A percentile compares a stretch with the other conserved stretches of the same genome.
These are phyloP conservation scores for Thamnophis sirtalis DNA, from an alignment of 2,113 vertebrate genomes.

Conservation along the genomic window DNA sequence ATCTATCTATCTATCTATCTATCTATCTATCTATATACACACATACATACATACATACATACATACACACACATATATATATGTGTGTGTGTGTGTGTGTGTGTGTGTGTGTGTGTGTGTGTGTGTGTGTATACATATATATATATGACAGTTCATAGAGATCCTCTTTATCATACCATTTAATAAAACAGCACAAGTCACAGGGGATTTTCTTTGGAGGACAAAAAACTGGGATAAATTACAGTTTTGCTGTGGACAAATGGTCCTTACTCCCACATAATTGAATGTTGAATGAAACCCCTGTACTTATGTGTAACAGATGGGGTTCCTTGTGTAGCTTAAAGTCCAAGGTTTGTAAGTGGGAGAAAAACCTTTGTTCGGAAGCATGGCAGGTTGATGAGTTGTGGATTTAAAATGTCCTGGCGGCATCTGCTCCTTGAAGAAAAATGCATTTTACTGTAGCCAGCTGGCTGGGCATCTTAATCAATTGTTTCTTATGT, in stretches of 20 bases:
- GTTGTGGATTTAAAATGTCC: not conserved
- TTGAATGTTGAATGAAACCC: not conserved
- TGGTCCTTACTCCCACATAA: not conserved
- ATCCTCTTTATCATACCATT: not conserved
- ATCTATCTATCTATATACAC: no score
- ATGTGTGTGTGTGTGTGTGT: no score
- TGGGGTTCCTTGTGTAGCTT: not conserved
- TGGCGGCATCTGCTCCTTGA: slow-evolving; percentile 6
- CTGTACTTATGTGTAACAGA: not conserved
- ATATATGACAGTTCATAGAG: not conserved
- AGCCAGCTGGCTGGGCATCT: not conserved
- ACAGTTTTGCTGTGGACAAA: not conserved
- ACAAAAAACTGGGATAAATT: not conserved
- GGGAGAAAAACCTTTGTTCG: not conserved
- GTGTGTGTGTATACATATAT: no score
- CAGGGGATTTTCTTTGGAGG: accelerated
- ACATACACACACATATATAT: no score
- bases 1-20: no score
- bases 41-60: no score
- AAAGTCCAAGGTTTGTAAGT: not conserved
- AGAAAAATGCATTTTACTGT: slow-evolving; percentile 15
- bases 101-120: no score
- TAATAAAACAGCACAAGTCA: not conserved
- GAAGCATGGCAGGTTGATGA: not conserved
- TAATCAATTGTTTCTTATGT: not conserved